phyloP scores from a whole-genome alignment of 2,797 vertebrate species.

The Sebastes flavidus region DNA sequence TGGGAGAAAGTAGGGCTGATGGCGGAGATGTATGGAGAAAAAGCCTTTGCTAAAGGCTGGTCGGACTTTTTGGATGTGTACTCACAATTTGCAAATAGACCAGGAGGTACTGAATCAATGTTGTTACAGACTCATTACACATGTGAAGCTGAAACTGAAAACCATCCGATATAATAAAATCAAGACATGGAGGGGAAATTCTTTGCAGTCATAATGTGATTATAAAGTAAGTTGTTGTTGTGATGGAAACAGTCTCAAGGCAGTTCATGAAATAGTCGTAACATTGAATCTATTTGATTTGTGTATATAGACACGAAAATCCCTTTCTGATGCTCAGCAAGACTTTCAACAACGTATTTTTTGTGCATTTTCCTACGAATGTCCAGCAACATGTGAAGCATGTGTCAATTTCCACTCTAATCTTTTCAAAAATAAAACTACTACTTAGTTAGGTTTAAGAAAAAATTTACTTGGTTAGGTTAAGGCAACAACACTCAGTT shows the following conservation, averaged over 20 bases:
- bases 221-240: no score
- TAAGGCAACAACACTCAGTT: no score
- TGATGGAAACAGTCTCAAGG: no score
- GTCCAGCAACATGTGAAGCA: no score
- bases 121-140: neutral
- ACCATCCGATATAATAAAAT: neutral
- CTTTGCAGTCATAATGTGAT: neutral
- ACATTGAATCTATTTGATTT: no score
- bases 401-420: no score
- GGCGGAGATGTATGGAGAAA: conserved; percentile 75
- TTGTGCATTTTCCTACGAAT: no score
- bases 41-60: conserved; percentile 86
- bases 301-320: rapidly evolving
- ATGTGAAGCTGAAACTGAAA: neutral
- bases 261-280: neutral
- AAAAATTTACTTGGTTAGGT: no score
- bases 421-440: no score
- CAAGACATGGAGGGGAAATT: neutral
- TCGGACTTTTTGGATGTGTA: conserved; percentile 88
- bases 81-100: conserved; percentile 72
- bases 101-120: conserved; percentile 78
- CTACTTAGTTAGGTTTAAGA: no score
- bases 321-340: rapidly evolving
- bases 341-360: no score
- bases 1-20: rapidly evolving